These are phyloP conservation scores for Acleris sparsana DNA, from an alignment of 2,888 invertebrate genomes.

Conservation along the genomic window DNA sequence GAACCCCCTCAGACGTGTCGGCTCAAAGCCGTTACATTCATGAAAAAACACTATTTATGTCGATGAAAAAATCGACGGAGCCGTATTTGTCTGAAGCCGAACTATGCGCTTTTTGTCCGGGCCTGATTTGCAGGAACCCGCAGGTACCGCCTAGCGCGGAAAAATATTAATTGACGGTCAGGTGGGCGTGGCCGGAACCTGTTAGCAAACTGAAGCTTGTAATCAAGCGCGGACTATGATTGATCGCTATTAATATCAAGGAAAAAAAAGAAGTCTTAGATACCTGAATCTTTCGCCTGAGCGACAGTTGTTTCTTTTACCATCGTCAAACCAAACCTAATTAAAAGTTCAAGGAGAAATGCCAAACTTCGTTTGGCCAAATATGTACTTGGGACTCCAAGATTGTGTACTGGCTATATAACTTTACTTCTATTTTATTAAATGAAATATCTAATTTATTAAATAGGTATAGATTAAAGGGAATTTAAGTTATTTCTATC, in stretches of 20 bases:
- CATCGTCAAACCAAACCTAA: no score
- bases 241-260: not conserved
- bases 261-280: not conserved
- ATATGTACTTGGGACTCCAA: no score
- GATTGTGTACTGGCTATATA: no score
- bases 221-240: slow-evolving; percentile 20
- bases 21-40: slow-evolving; percentile 76
- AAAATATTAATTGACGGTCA: slow-evolving; percentile 67
- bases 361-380: no score
- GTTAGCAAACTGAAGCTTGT: slow-evolving; percentile 46
- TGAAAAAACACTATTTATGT: slow-evolving; percentile 82
- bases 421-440: no score
- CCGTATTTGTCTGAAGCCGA: slow-evolving; percentile 75
- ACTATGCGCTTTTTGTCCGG: slow-evolving; percentile 75
- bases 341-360: no score
- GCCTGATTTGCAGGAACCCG: slow-evolving; percentile 75
- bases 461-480: no score
- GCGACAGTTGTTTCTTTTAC: no score
- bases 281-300: no score
- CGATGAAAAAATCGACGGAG: slow-evolving; percentile 76
- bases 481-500: no score
- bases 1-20: slow-evolving; percentile 73
- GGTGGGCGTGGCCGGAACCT: slow-evolving; percentile 57
- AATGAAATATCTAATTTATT: no score
- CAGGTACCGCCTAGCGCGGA: slow-evolving; percentile 66